Conservation (phyloP, 2,888 invertebrate species). For the Drosophila paramelanica region DNA sequence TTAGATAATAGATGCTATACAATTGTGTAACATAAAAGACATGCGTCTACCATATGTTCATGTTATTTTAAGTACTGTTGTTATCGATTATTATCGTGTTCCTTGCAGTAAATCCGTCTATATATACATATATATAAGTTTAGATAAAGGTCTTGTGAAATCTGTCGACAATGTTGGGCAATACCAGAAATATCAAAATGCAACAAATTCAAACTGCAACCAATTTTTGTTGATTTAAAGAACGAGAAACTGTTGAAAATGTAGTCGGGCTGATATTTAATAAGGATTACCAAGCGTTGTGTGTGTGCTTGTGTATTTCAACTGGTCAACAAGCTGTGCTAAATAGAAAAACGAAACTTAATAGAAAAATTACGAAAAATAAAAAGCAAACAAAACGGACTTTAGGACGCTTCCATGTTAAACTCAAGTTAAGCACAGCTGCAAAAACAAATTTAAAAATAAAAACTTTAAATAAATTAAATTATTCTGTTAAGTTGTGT, state of each 20-base stretch:
- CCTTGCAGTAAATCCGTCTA: slow-evolving; percentile 82
- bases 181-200: slow-evolving; percentile 20
- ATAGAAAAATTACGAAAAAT: slow-evolving; percentile 5
- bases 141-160: slow-evolving; percentile 47
- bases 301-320: slow-evolving; percentile 30
- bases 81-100: slow-evolving; percentile 72
- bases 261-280: slow-evolving; percentile 44
- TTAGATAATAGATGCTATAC: slow-evolving; percentile 35
- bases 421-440: slow-evolving; percentile 19
- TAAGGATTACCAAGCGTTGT: slow-evolving; percentile 21
- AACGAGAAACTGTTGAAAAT: slow-evolving; percentile 44
- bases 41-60: slow-evolving; percentile 57
- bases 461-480: slow-evolving; percentile 5
- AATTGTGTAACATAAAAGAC: slow-evolving; percentile 39
- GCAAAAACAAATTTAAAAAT: slow-evolving; percentile 4
- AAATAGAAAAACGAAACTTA: slow-evolving; percentile 6
- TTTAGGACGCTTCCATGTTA: slow-evolving; percentile 47
- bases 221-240: slow-evolving; percentile 20
- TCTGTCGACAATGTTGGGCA: slow-evolving; percentile 32
- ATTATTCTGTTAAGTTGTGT: slow-evolving; percentile 31
- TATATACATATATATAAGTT: slow-evolving; percentile 60
- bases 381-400: slow-evolving; percentile 8
- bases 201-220: slow-evolving; percentile 19
- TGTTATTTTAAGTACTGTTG: slow-evolving; percentile 56
- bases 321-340: slow-evolving; percentile 28